Evolutionary conservation across 1,140 invertebrate species (phyloP).

Genomic region (Zaprionus ornatus): DNA sequence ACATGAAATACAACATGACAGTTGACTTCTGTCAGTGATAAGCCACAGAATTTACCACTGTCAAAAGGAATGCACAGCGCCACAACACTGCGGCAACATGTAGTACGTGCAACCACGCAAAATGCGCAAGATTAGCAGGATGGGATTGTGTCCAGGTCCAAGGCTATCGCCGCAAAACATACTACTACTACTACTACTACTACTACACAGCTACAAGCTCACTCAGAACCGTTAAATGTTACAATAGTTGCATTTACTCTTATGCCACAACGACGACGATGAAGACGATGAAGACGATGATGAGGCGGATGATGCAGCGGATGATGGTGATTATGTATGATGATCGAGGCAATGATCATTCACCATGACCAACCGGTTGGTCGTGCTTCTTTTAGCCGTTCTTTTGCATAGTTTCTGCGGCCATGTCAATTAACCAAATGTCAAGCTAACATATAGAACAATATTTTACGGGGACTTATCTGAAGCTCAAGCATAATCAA

Average conservation of each 20-base stretch:
- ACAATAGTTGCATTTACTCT: constrained; percentile 79
- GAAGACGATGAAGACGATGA: constrained; percentile 22
- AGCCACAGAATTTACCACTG: constrained; percentile 65
- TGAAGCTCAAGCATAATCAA: not conserved
- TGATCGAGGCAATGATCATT: constrained; percentile 2
- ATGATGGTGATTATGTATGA: constrained; percentile 53
- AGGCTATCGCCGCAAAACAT: constrained; percentile 23
- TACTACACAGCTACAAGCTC: constrained; percentile 6
- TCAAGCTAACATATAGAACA: constrained; percentile 4
- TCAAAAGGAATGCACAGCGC: constrained; percentile 19
- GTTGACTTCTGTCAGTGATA: constrained; percentile 81
- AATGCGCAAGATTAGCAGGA: constrained; percentile 27
- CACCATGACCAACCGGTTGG: constrained; percentile 50
- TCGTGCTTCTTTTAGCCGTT: constrained; percentile 2
- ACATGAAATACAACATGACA: constrained; percentile 77
- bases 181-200: no score
- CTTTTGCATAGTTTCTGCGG: constrained; percentile 16
- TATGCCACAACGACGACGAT: constrained; percentile 39
- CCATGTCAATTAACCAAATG: constrained; percentile 67
- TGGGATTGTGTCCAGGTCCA: constrained; percentile 19
- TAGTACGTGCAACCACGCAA: constrained; percentile 22
- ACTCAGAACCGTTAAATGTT: constrained; percentile 71
- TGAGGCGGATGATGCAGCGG: constrained; percentile 4
- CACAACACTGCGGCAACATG: constrained; percentile 4
- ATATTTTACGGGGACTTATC: not conserved